Base-by-base conservation (phyloP, 1,140 invertebrate species). In the Diachasmimorpha longicaudata region DNA sequence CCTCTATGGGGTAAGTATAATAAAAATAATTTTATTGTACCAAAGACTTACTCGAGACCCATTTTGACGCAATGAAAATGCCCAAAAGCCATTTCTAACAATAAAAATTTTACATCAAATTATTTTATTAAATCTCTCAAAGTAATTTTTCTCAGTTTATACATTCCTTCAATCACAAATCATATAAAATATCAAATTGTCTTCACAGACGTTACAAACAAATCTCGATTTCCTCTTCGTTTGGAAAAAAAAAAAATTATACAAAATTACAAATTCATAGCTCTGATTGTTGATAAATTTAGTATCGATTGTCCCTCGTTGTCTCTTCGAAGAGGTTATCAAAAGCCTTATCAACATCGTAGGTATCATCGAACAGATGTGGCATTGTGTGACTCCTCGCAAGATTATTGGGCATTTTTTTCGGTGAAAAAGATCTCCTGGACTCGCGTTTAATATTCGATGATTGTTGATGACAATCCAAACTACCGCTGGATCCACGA, bases 301-400 rank as follows among this genome's bases (percentile, higher is more conserved):
- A 31, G 21, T 63, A 31, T 25, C 58, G 58, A 63, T 25, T 63
- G 58, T 63, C 58, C 58, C 10, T 63, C 1, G 58, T 23, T 25
- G 58, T 55, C 25, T 73, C 63, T 16, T 68, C 31, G 44, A 94
- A 94, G 73, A 95, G 89, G 86, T 93, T 92, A 81, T 95, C 93
- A 86, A 95, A 95, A 55, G 93, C 93, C 86, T 63, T 63, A 25
- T 95, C 94, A 72, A 94, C 92, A 83, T 94, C 94, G 81, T 92
- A 31, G 31, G 2, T 93, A 81, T 93, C 91, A 36, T 92, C 90
- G 79, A 91, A 92, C 48, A 92, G 86, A 58, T 93, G 91, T 11
- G 93, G 93, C 92, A 94, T 92, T n/a, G 94, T 95, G 77, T 92
- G 91, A 86, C 93, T 95, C 73, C 93, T 91, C 39, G 91, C 91